Conservation (phyloP, 2,113 vertebrate species). For the Urocynchramus pylzowi region DNA sequence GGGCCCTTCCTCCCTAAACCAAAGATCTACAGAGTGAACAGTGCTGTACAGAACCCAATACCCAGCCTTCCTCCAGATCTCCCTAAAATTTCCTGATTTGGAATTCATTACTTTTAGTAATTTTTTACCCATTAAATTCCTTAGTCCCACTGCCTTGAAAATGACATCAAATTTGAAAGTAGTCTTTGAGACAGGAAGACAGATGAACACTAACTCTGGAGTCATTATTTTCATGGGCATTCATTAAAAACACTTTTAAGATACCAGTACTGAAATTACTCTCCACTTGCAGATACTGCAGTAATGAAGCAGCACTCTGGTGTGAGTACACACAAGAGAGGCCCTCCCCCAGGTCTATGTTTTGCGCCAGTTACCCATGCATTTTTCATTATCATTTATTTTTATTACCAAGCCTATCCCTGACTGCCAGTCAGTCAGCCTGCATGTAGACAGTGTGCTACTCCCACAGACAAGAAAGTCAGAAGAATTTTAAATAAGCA, state of each 20-base stretch:
- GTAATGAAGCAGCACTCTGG: neutral
- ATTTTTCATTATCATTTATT: neutral
- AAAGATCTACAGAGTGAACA: neutral
- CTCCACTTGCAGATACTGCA: neutral
- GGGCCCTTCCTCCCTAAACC: neutral
- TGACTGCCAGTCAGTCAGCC: neutral
- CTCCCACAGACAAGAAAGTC: neutral
- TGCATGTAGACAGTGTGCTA: neutral
- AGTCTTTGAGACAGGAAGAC: neutral
- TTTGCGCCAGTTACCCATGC: neutral
- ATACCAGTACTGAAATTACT: neutral
- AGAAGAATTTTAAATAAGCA: conserved; percentile 9
- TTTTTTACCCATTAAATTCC: neutral
- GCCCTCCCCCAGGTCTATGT: neutral
- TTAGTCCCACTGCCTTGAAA: neutral
- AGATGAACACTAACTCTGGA: neutral
- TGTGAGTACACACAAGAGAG: neutral
- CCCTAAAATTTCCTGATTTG: neutral
- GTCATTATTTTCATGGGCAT: neutral
- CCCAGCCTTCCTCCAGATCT: neutral
- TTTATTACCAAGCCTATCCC: neutral
- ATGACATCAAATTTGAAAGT: neutral
- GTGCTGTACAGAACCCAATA: fast-evolving
- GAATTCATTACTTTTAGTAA: neutral
- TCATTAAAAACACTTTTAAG: neutral